phyloP scores from a whole-genome alignment of 1,140 invertebrate genomes.

The Drosophila funebris region DNA sequence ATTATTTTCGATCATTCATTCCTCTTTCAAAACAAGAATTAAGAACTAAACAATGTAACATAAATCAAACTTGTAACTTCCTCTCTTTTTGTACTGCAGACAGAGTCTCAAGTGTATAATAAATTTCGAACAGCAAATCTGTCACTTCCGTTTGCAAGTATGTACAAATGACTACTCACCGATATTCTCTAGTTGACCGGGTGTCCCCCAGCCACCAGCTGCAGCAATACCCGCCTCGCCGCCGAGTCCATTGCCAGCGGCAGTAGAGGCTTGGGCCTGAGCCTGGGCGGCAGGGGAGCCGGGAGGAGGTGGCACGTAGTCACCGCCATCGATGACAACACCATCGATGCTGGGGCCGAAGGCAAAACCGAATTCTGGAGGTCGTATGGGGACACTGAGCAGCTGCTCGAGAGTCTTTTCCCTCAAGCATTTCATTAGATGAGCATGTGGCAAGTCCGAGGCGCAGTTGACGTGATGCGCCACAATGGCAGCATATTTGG shows the following conservation, averaged over 20 bases:
- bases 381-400: constrained; percentile 90
- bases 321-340: constrained; percentile 87
- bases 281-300: constrained; percentile 71
- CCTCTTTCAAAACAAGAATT: too few relatives aligned
- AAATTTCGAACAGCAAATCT: too few relatives aligned
- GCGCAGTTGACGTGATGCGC: constrained; percentile 95
- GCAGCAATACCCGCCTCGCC: constrained; percentile 80
- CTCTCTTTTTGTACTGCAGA: too few relatives aligned
- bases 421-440: constrained; percentile 92
- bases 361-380: constrained; percentile 92
- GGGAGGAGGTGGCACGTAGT: constrained; percentile 75
- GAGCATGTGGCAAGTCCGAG: constrained; percentile 88
- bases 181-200: constrained; percentile 78
- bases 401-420: constrained; percentile 90
- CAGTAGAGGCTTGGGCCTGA: constrained; percentile 70
- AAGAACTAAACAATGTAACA: too few relatives aligned
- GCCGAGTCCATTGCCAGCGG: constrained; percentile 68
- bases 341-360: constrained; percentile 96
- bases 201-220: constrained; percentile 80
- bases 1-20: too few relatives aligned
- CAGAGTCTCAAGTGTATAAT: too few relatives aligned
- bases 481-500: constrained; percentile 93
- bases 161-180: constrained; percentile 40
- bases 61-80: too few relatives aligned
- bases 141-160: too few relatives aligned